A percentile compares a stretch with the other conserved stretches of the same genome.
phyloP scores from a whole-genome alignment of 2,888 invertebrate species.

The Lapara coniferarum region DNA sequence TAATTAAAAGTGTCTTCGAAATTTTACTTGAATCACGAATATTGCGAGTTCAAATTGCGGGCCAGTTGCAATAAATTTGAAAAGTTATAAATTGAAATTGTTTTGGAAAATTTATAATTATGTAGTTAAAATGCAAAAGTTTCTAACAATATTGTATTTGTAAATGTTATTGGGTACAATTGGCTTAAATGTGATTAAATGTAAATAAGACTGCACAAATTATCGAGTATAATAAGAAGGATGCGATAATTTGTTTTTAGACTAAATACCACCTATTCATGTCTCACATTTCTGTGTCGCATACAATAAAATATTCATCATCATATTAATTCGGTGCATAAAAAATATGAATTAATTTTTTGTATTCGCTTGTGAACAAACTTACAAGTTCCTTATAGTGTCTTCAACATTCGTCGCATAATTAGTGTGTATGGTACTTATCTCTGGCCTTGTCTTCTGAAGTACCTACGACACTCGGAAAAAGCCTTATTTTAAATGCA shows the following conservation, averaged over 20 bases:
- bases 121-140: not conserved
- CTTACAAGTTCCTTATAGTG: not conserved
- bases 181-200: too few relatives aligned
- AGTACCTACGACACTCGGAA: not conserved
- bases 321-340: too few relatives aligned
- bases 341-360: too few relatives aligned
- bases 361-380: too few relatives aligned
- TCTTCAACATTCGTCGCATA: not conserved
- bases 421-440: not conserved
- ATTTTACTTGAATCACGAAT: constrained; percentile 3
- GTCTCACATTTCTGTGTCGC: too few relatives aligned
- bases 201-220: too few relatives aligned
- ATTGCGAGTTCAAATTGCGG: constrained; percentile 12
- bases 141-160: not conserved
- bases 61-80: constrained; percentile 18
- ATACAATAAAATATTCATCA: too few relatives aligned
- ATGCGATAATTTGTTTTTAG: too few relatives aligned
- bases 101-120: not conserved
- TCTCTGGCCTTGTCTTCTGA: not conserved
- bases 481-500: not conserved
- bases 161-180: too few relatives aligned
- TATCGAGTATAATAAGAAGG: too few relatives aligned
- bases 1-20: constrained; percentile 1
- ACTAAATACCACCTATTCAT: too few relatives aligned
- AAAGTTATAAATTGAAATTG: not conserved